Evolutionary conservation across 2,113 vertebrate genomes (phyloP).

Genomic region (Shinisaurus crocodilurus): DNA sequence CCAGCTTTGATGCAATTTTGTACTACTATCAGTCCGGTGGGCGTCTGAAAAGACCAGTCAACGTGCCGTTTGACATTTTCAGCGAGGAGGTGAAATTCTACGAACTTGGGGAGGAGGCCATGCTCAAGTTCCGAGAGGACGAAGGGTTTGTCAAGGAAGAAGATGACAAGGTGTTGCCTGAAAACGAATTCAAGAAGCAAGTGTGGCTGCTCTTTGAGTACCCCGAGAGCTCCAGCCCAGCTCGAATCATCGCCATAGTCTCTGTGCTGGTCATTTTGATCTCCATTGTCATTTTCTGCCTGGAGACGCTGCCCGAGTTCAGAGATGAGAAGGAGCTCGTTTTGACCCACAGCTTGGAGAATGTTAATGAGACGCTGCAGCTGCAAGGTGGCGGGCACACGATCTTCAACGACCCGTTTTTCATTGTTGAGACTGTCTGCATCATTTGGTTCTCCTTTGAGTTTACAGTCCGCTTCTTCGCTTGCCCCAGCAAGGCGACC

Average conservation of each 20-base stretch:
- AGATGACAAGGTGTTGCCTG: constrained; percentile 91
- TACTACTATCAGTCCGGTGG: constrained; percentile 98
- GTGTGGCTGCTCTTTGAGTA: constrained; percentile 99
- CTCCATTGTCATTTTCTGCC: constrained; percentile 97
- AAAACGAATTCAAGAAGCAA: constrained; percentile 96
- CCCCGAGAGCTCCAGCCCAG: constrained; percentile 95
- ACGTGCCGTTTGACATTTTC: constrained; percentile 97
- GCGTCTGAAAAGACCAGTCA: constrained; percentile 92
- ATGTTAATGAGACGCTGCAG: constrained; percentile 80
- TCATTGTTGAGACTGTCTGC: constrained; percentile 98
- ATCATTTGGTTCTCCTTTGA: constrained; percentile 99
- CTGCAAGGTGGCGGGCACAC: constrained; percentile 84
- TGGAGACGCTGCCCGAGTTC: constrained; percentile 96
- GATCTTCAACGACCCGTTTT: constrained; percentile 97
- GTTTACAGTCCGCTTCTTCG: constrained; percentile 95
- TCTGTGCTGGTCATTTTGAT: constrained; percentile 98
- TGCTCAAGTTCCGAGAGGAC: constrained; percentile 96
- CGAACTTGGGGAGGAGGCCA: constrained; percentile 94
- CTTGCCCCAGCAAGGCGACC: constrained; percentile 91
- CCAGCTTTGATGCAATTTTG: constrained; percentile 96
- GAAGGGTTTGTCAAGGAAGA: constrained; percentile 97
- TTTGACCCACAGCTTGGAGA: constrained; percentile 73
- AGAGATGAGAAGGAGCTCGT: constrained; percentile 91
- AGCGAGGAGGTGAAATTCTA: constrained; percentile 98
- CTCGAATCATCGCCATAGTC: constrained; percentile 95